Base-by-base conservation (phyloP, 2,888 invertebrate species). In the Dynastes tityus region DNA sequence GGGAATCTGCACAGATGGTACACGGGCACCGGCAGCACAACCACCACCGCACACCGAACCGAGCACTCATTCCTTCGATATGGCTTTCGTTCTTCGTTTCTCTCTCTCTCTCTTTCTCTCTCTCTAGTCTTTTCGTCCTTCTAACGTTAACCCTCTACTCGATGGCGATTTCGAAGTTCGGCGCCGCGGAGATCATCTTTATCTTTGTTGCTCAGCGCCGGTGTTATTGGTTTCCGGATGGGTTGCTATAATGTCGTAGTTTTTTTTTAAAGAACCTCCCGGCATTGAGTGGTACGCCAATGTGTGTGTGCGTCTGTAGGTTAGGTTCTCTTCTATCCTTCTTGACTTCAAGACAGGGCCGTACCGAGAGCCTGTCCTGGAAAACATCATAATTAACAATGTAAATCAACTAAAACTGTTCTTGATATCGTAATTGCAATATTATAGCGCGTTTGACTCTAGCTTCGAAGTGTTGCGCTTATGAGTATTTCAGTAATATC, bases 1-100 rank as follows among this genome's bases (percentile, higher is more conserved):
- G 88, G 86, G 86, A 88, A 88, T 88, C 87, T 87, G 87, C 87
- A 86, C 88, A 88, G 88, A 88, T 87, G 87, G 85, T 87, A 86
- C 87, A 86, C 55, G 22, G 55, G 16, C 55, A 22, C 45, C 45
- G 45, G 45, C 45, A 45, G 45, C 45, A 45, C 45, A 8, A 45
- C 45, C 11, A 45, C 11, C 45, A 45, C 0, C 37, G 6, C 37
- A 37, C 37, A 3, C 9, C 45, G 11, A 8, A 22, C 16, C 13
- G 55, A 58, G 55, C 84, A 86, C 87, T 87, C 86, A 85, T 86
- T 87, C 85, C 84, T 84, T 82, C 74, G 76, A 76, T 78, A 78
- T 45, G 80, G 80, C 79, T 78, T 80, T 80, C 74, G 80, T 77
- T 71, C 80, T 75, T 80, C 82, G 81, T 83, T 80, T 78, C 80